Base-by-base conservation (phyloP, 2,113 vertebrate species). In the Condylura cristata region DNA sequence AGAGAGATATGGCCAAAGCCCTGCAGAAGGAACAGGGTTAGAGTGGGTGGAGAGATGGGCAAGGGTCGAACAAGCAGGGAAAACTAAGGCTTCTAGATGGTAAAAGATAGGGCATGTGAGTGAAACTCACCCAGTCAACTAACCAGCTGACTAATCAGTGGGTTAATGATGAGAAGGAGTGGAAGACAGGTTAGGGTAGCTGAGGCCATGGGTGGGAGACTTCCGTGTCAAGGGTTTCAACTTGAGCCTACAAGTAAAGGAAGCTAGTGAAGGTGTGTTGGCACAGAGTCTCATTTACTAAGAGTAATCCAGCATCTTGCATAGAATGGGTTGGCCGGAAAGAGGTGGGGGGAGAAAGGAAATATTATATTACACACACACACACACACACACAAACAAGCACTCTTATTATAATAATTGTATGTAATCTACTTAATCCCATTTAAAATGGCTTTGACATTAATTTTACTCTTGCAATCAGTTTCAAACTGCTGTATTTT, bases 401-500 rank as follows among this genome's bases (percentile, higher is more conserved):
- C 1, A 26, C 1, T 22, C 80, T 91, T 32, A 76, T 34, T 66
- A 79, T 34, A 61, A 58, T 56, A 41, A 6, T 22, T 28, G 37
- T 24, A 6, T 53, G n/a, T 51, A 65, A 79, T 85, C n/a, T 18
- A 86, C 53, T 91, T 74, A 37, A 72, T 58, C 26, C 32, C 60
- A 71, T 90, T 83, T 84, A 81, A 68, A 95, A 70, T 51, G 22
- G 24, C 44, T 26, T 30, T 20, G 65, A 17, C 39, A 44, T 83
- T 76, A 26, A 72, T 95, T 95, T 85, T 60, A 74, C 46, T 88
- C 51, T 90, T 78, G 13, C 60, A 92, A 93, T 93, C 20, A 16
- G 93, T 56, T 93, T 75, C 34, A 87, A 84, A 63, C 22, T 46
- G 34, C n/a, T 87, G 44, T 86, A 41, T 81, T 95, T 87, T 95